Evolutionary conservation across 2,797 vertebrate species (phyloP).

Genomic region (Sparus aurata): DNA sequence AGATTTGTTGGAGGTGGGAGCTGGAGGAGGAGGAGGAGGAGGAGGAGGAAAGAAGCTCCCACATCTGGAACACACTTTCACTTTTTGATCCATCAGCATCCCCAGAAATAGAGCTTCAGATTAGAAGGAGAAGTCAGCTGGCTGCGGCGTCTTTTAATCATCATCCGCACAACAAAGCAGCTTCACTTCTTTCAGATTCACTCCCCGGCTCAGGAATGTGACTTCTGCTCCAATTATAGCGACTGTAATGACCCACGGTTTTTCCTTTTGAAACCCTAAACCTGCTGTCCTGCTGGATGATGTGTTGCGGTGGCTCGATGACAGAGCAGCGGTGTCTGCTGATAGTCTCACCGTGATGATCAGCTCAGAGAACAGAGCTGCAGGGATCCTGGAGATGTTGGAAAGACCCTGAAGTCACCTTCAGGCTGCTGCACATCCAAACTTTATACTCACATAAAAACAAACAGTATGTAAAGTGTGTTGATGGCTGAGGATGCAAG

Average conservation of each 20-base stretch:
- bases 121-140: constrained; percentile 63
- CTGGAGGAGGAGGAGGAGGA: background rate
- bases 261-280: constrained; percentile 20
- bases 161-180: constrained; percentile 51
- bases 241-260: constrained; percentile 21
- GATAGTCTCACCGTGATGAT: constrained; percentile 12
- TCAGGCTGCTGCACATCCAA: background rate
- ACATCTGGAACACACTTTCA: constrained; percentile 68
- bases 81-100: constrained; percentile 53
- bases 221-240: constrained; percentile 44
- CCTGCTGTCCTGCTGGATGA: constrained; percentile 23
- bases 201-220: constrained; percentile 54
- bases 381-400: constrained; percentile 1
- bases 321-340: constrained; percentile 45
- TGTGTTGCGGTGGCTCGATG: constrained; percentile 49
- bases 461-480: constrained; percentile 18
- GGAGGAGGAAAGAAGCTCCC: constrained; percentile 21
- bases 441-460: constrained; percentile 13
- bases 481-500: constrained; percentile 42
- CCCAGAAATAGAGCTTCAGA: constrained; percentile 64
- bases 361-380: background rate
- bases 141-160: constrained; percentile 63
- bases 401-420: constrained; percentile 5
- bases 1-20: constrained; percentile 23
- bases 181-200: constrained; percentile 27